Percentiles rank a stretch among this genome's conserved stretches.
These are phyloP conservation scores for Thysanoteuthis rhombus DNA, from an alignment of 2,888 invertebrate genomes.

Conservation along the genomic window DNA sequence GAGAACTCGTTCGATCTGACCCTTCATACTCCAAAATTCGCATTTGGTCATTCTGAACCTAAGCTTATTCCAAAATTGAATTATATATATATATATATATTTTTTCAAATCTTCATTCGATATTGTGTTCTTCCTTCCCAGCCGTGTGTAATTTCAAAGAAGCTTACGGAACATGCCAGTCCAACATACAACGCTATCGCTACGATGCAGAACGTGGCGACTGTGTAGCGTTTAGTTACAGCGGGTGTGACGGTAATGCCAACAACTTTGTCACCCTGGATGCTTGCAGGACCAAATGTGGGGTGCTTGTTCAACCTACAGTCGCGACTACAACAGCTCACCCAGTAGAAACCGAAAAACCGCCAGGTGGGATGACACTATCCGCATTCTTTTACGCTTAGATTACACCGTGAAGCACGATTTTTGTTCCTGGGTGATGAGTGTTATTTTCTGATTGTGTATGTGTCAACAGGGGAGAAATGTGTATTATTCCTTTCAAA, in stretches of 20 bases:
- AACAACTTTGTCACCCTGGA: constrained; percentile 60
- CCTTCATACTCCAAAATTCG: background rate
- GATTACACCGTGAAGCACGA: background rate
- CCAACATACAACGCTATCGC: constrained; percentile 73
- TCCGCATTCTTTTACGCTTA: background rate
- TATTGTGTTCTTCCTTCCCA: background rate
- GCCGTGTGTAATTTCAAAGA: constrained; percentile 20
- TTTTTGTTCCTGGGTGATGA: no score
- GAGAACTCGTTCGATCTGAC: background rate
- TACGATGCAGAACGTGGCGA: constrained; percentile 78
- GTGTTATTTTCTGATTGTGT: no score
- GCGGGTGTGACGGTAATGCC: constrained; percentile 89
- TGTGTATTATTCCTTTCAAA: no score
- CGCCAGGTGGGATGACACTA: background rate
- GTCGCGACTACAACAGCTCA: background rate
- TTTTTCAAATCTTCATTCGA: background rate
- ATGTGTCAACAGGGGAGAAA: no score
- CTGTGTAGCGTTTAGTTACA: constrained; percentile 80
- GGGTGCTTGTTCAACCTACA: background rate
- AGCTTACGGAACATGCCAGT: background rate
- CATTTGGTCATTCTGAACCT: background rate
- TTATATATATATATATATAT: no score
- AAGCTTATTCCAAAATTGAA: background rate
- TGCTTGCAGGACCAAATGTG: constrained; percentile 49
- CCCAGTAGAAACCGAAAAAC: background rate